Evolutionary conservation across 2,113 vertebrate genomes (phyloP).

Genomic region (Ascaphus truei): DNA sequence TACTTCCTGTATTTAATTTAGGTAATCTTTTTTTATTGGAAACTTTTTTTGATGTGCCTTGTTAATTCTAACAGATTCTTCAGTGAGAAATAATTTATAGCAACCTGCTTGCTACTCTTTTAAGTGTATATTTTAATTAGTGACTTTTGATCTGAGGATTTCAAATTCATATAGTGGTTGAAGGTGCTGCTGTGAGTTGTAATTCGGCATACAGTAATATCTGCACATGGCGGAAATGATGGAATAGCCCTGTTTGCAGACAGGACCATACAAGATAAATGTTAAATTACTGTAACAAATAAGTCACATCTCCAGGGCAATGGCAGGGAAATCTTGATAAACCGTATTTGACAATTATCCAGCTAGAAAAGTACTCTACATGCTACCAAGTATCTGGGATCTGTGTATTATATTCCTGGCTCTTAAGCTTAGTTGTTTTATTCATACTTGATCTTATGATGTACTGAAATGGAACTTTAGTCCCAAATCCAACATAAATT

Average conservation of each 20-base stretch:
- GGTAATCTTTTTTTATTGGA: not conserved
- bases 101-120: not conserved
- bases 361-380: too few species aligned
- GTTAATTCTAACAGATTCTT: slow-evolving; percentile 5
- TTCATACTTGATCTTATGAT: too few species aligned
- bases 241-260: not conserved
- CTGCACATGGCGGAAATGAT: not conserved
- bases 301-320: too few species aligned
- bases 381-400: too few species aligned
- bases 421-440: too few species aligned
- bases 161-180: not conserved
- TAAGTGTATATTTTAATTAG: slow-evolving; percentile 3
- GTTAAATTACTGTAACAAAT: too few species aligned
- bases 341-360: too few species aligned
- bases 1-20: not conserved
- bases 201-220: not conserved
- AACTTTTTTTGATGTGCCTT: not conserved
- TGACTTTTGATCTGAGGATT: not conserved
- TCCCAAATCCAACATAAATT: too few species aligned
- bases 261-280: too few species aligned
- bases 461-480: too few species aligned
- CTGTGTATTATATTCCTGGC: too few species aligned
- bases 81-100: not conserved
- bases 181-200: not conserved
- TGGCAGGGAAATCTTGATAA: too few species aligned